Percentiles rank a stretch among this genome's conserved stretches.
Evolutionary conservation across 1,140 invertebrate genomes (phyloP).

Genomic region (Drosophila burlai): DNA sequence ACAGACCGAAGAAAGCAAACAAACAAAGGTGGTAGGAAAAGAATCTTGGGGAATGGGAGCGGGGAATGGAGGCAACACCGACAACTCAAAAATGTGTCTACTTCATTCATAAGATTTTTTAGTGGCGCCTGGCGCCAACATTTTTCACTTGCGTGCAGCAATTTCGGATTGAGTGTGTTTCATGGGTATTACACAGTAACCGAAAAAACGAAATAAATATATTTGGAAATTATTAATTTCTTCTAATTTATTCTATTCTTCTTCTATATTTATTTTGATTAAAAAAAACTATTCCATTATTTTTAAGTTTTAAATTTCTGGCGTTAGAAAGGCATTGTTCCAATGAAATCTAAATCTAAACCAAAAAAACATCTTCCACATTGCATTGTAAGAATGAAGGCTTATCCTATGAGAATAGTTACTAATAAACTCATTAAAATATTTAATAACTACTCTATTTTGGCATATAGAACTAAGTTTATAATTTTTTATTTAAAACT

Average conservation of each 20-base stretch:
- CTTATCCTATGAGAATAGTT: background rate
- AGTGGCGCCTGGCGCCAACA: slow-evolving; percentile 82
- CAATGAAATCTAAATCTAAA: background rate
- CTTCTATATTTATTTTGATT: background rate
- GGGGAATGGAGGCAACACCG: slow-evolving; percentile 29
- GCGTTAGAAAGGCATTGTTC: no score
- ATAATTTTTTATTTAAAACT: no score
- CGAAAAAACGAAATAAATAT: background rate
- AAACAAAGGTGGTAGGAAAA: slow-evolving; percentile 12
- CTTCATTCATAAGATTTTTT: slow-evolving; percentile 83
- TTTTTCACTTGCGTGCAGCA: slow-evolving; percentile 81
- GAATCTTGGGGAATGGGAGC: background rate
- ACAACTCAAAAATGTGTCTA: slow-evolving; percentile 77
- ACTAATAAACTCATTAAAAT: background rate
- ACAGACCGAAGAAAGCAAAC: slow-evolving; percentile 46
- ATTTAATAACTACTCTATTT: no score
- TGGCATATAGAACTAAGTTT: no score
- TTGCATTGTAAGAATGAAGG: background rate
- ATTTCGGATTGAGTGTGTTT: slow-evolving; percentile 36
- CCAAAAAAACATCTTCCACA: background rate
- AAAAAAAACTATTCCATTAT: no score
- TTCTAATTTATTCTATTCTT: background rate
- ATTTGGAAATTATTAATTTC: no score
- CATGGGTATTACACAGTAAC: slow-evolving; percentile 23
- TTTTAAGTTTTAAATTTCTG: no score